Percentiles rank a stretch among this genome's conserved stretches.
Evolutionary conservation across 1,140 invertebrate genomes (phyloP).

Genomic region (Ceratitis capitata): DNA sequence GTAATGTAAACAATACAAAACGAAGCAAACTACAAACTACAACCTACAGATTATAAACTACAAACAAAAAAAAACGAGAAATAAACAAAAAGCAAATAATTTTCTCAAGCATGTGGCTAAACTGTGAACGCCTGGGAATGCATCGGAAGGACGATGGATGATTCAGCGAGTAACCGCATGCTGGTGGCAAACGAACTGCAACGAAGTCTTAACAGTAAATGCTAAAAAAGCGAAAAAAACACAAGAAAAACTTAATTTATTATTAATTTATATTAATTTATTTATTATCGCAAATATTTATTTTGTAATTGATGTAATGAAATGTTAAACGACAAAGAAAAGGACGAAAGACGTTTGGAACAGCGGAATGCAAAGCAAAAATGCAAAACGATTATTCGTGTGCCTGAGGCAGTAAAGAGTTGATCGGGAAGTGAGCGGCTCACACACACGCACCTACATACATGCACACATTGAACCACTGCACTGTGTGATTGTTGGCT

Average conservation of each 20-base stretch:
- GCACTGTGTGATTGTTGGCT: not conserved
- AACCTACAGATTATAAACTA: constrained; percentile 22
- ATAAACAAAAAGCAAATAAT: not conserved
- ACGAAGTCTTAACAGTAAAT: not conserved
- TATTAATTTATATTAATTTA: constrained; percentile 45
- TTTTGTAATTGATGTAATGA: constrained; percentile 41
- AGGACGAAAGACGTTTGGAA: not conserved
- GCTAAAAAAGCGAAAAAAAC: too few species aligned
- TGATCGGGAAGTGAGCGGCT: not conserved
- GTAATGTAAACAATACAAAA: constrained; percentile 42
- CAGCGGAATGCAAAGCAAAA: not conserved
- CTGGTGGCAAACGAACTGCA: not conserved
- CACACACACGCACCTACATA: not conserved
- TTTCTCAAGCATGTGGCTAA: not conserved
- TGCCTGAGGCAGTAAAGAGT: constrained; percentile 35
- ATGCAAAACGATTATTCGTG: not conserved
- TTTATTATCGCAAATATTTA: constrained; percentile 42
- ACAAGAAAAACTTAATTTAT: constrained; percentile 42
- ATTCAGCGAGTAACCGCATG: not conserved
- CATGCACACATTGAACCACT: not conserved
- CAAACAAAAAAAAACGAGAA: not conserved
- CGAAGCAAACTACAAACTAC: too few species aligned
- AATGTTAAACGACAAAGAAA: not conserved
- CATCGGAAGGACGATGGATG: not conserved
- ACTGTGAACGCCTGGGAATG: not conserved